Evolutionary conservation across 2,797 vertebrate genomes (phyloP).

Genomic region (Ataeniobius toweri): DNA sequence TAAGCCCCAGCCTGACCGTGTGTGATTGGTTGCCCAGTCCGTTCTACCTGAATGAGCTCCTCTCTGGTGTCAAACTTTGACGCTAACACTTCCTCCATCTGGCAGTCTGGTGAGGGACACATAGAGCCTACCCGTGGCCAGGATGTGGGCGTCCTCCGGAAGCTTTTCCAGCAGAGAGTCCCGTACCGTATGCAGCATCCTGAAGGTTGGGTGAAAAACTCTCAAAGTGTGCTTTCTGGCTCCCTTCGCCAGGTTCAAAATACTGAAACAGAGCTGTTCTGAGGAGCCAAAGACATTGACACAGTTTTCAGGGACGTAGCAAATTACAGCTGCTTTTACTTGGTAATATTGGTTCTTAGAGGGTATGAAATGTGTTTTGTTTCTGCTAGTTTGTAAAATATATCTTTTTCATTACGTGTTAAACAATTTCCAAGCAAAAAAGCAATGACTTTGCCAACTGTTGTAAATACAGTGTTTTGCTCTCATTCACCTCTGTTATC

Average conservation of each 20-base stretch:
- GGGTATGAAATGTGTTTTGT: background rate
- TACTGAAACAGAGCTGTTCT: conserved; percentile 72
- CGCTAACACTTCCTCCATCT: conserved; percentile 86
- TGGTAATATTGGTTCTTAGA: background rate
- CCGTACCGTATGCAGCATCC: conserved; percentile 71
- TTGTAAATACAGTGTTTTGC: background rate
- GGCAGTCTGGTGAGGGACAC: conserved; percentile 89
- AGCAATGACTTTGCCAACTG: background rate
- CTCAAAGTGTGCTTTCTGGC: conserved; percentile 82
- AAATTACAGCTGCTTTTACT: background rate
- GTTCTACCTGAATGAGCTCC: conserved; percentile 88
- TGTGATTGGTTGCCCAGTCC: background rate
- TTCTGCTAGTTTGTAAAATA: background rate
- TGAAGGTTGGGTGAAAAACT: conserved; percentile 86
- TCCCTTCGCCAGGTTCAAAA: conserved; percentile 68
- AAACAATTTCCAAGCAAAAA: background rate
- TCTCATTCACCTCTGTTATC: background rate
- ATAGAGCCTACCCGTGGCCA: conserved; percentile 80
- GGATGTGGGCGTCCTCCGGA: conserved; percentile 83
- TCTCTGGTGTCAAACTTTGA: conserved; percentile 89
- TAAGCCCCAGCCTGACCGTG: too few species aligned
- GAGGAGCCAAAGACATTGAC: background rate
- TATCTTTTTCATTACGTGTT: background rate
- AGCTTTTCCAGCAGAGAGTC: conserved; percentile 74
- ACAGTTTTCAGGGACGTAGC: background rate